Evolutionary conservation across 2,888 invertebrate species (phyloP), one percentile per base, ranked within the genome.

Genomic region (Chelonus formosanus): DNA sequence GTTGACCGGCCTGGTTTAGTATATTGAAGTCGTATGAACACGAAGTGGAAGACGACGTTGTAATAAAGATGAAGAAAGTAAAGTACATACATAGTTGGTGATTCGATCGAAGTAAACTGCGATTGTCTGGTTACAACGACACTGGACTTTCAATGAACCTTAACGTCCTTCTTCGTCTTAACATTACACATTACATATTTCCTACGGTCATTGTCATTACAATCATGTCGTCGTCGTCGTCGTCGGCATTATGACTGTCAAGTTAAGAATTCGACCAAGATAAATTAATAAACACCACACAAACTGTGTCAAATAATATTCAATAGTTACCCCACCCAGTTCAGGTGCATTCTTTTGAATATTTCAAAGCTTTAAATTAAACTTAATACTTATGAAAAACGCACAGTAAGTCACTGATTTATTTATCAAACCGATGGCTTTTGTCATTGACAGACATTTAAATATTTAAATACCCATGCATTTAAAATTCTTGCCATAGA

Each of bases 1-100:
- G 66, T 61, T 66, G 66, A 66, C 66, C 66, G 61, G 56, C 61
- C 66, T 62, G 57, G 52, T 66, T 66, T 56, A 43, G 10, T 31
- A 34, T 56, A 56, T 56, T 5, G 48, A 40, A 59, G 50, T 64
- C 20, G 40, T 36, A 48, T 40, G 56, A 56, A 43, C 10, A 40
- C 36, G 32, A 50, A 50, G 20, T 20, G 20, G 20, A 34, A 43
- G 57, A 48, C 7, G 40, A 50, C 48, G 56, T 43, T 10, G 36
- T 35, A 36, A 48, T 40, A 34, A 53, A 61, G 43, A 44, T 10
- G 40, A 60, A 50, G 8, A 53, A 59, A 59, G 45, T 31, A 47
- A 44, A 48, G 35, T 48, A 40, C 32, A 43, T 5, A 31, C 20
- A 32, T 52, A 10, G 52, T 61, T 65, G 48, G 45, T 48, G 10